Evolutionary conservation across 2,888 invertebrate genomes (phyloP), one percentile per base, ranked within the genome.

Genomic region (Fragum fragum): DNA sequence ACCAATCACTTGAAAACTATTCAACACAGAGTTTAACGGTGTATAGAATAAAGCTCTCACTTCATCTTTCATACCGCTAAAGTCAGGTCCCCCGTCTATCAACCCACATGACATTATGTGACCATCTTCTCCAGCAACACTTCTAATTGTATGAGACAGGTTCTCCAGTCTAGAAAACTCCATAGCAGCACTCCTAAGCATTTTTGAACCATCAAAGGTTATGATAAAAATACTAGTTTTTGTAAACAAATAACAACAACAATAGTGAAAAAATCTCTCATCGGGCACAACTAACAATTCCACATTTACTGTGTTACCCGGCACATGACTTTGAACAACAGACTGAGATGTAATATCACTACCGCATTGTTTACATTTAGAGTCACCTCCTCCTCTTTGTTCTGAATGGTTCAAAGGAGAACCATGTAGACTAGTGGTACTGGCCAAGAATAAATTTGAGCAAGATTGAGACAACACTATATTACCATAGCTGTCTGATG

Each of bases 191-290:
- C 87, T 86, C 42, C 87, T 81, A n/a, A 90, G 74, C 23, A 91
- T 72, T 81, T 88, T 91, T 36, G 78, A 87, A 21, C 88, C 88
- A 81, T 90, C 87, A 83, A 91, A 91, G 9, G 90, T 90, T 68
- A 91, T 78, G 36, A 91, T 75, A 76, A 91, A 88, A 29, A 91
- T 69, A 73, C 87, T 86, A 42, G 85, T 84, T 55, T 89, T 83
- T 42, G 90, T 89, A 52, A 91, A 90, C 39, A 91, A 72, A 74
- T 86, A 89, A 52, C 80, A 79, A 75, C 88, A 86, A 59, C 90
- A 89, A 39, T 83, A 81, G 42, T 89, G 87, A 70, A 90, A 91
- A 66, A 90, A 85, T 55, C 86, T 85, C 47, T 91, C 91, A 70
- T 90, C 89, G 11, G 83, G 79, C 18, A 90, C 80, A 14, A 89